Evolutionary conservation across 2,113 vertebrate species (phyloP).

Genomic region (Noturus placidus): DNA sequence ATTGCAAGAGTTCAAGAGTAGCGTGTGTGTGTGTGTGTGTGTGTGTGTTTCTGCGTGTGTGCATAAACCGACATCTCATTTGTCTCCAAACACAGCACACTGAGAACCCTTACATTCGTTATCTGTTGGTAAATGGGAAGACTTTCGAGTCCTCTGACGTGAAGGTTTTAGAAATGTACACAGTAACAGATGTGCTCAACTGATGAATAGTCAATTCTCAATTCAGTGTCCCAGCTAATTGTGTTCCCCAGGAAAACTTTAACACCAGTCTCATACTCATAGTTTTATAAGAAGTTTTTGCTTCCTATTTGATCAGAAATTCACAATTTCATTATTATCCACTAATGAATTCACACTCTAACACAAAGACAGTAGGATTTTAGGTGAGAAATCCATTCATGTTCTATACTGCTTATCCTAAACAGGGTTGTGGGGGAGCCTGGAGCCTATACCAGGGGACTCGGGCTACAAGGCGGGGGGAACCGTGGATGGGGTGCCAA

Average conservation of each 20-base stretch:
- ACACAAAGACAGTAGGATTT: not conserved
- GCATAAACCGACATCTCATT: not conserved
- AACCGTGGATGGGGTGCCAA: too few relatives aligned
- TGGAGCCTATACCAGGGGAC: too few relatives aligned
- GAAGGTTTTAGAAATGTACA: not conserved
- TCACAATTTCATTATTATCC: not conserved
- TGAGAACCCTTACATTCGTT: not conserved
- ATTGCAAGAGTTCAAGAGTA: not conserved
- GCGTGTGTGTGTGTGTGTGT: not conserved
- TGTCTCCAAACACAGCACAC: not conserved
- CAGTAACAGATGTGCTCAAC: not conserved
- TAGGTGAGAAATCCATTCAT: too few relatives aligned
- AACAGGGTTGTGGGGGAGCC: too few relatives aligned
- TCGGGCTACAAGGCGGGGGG: too few relatives aligned
- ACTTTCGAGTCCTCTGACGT: not conserved
- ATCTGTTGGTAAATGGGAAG: not conserved
- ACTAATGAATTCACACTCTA: not conserved
- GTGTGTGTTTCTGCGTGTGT: not conserved
- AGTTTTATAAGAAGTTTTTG: not conserved
- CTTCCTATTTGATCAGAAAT: not conserved
- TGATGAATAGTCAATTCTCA: not conserved
- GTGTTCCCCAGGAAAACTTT: not conserved
- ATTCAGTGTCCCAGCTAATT: not conserved
- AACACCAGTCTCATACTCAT: not conserved
- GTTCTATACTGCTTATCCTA: too few relatives aligned